phyloP scores from a whole-genome alignment of 2,888 invertebrate species.

The Stomorhina lunata region DNA sequence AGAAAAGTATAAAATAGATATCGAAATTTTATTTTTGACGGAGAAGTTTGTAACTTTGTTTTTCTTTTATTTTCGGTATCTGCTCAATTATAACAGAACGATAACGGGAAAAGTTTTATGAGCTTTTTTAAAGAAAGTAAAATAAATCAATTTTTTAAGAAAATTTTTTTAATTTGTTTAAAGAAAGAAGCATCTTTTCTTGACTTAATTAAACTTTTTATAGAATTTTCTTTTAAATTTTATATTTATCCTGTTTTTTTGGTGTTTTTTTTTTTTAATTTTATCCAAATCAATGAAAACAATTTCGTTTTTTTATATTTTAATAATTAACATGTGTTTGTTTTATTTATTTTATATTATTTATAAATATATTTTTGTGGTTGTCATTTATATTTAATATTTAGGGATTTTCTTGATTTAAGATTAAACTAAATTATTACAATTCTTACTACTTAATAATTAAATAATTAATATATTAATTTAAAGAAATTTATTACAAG shows the following conservation, averaged over 20 bases:
- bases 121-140: not conserved
- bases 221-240: not conserved
- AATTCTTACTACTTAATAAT: slow-evolving; percentile 67
- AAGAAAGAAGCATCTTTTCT: slow-evolving; percentile 3
- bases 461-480: slow-evolving; percentile 27
- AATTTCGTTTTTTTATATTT: slow-evolving; percentile 41
- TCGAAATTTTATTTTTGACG: too few relatives aligned
- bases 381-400: slow-evolving; percentile 2
- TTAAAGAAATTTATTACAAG: slow-evolving; percentile 40
- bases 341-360: slow-evolving; percentile 33
- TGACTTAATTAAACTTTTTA: not conserved
- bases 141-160: not conserved
- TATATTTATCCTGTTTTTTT: not conserved
- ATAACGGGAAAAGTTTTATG: too few relatives aligned
- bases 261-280: slow-evolving; percentile 14
- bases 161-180: not conserved
- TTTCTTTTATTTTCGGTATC: too few relatives aligned
- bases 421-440: slow-evolving; percentile 61
- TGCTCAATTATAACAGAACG: too few relatives aligned
- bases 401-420: slow-evolving; percentile 25
- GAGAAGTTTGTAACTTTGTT: too few relatives aligned
- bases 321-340: slow-evolving; percentile 51
- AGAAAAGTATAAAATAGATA: too few relatives aligned
- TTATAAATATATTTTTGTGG: slow-evolving; percentile 42
- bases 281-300: slow-evolving; percentile 47